phyloP scores from a whole-genome alignment of 2,797 vertebrate genomes.

The Hirundo rustica region DNA sequence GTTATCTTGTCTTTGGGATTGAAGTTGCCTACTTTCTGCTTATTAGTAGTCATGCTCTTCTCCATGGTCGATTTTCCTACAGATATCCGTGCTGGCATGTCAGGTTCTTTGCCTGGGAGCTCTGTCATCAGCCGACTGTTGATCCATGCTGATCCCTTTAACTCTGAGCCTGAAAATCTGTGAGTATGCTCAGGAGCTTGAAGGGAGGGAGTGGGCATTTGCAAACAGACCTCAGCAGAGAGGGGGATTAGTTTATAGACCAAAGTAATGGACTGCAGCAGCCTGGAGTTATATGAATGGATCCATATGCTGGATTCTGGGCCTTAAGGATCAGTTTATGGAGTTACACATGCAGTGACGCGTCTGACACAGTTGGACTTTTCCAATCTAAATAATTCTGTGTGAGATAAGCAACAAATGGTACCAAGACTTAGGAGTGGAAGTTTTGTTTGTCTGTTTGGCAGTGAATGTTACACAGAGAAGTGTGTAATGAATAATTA shows the following conservation, averaged over 20 bases:
- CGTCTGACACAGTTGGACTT: neutral
- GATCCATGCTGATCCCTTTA: slow-evolving; percentile 92
- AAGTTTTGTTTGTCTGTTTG: neutral
- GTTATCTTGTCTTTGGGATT: neutral
- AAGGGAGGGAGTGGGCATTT: neutral
- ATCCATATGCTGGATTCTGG: neutral
- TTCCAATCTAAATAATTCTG: neutral
- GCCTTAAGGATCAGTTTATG: neutral
- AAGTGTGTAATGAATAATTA: slow-evolving; percentile 99
- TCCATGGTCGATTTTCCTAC: neutral
- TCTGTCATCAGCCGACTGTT: slow-evolving; percentile 91
- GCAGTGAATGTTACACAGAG: slow-evolving; percentile 91
- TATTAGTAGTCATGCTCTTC: neutral
- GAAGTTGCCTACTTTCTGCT: neutral
- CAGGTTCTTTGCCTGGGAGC: slow-evolving; percentile 86
- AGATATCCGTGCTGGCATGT: slow-evolving; percentile 86
- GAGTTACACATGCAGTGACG: neutral
- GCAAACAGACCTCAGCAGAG: neutral
- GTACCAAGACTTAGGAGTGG: neutral
- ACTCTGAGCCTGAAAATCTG: slow-evolving; percentile 91
- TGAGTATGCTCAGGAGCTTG: slow-evolving; percentile 74
- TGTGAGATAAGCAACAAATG: neutral
- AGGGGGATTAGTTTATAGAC: neutral
- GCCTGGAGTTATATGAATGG: neutral
- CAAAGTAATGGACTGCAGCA: neutral